Conservation (phyloP, 2,113 vertebrate species). For the Gymnarchus niloticus region DNA sequence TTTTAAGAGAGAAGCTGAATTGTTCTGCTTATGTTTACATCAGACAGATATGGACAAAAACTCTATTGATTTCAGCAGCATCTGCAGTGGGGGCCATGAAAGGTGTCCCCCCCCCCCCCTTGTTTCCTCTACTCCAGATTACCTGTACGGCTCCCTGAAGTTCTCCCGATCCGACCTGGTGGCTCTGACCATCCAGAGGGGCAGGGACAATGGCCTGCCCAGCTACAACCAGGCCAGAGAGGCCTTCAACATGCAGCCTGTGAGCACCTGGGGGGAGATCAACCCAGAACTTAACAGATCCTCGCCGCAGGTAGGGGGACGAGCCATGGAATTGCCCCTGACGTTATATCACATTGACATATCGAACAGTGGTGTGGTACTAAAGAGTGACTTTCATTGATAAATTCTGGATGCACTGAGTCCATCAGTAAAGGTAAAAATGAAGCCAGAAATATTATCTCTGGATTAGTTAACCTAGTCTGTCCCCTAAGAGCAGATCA, state of each 20-base stretch:
- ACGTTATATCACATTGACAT: no score
- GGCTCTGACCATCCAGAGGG: conserved; percentile 76
- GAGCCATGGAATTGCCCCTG: background rate
- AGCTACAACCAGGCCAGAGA: conserved; percentile 68
- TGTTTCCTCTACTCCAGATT: conserved; percentile 64
- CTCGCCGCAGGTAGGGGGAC: conserved; percentile 49
- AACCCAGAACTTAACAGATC: conserved; percentile 51
- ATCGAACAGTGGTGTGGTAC: no score
- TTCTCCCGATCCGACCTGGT: conserved; percentile 78
- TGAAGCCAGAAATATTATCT: background rate
- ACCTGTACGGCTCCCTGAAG: conserved; percentile 80
- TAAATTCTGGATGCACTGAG: no score
- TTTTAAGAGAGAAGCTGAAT: background rate
- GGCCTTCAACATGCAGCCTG: conserved; percentile 55
- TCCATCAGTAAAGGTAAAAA: background rate
- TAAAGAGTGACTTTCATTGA: no score
- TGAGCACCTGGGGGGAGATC: conserved; percentile 64
- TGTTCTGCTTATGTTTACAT: background rate
- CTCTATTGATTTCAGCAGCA: background rate
- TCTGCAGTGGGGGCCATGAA: background rate
- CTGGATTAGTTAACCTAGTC: background rate
- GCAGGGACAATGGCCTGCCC: conserved; percentile 79
- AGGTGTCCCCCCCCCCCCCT: background rate
- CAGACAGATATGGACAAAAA: background rate
- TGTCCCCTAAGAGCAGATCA: no score